Conservation (phyloP, 1,140 invertebrate genomes). For the Battus philenor region DNA sequence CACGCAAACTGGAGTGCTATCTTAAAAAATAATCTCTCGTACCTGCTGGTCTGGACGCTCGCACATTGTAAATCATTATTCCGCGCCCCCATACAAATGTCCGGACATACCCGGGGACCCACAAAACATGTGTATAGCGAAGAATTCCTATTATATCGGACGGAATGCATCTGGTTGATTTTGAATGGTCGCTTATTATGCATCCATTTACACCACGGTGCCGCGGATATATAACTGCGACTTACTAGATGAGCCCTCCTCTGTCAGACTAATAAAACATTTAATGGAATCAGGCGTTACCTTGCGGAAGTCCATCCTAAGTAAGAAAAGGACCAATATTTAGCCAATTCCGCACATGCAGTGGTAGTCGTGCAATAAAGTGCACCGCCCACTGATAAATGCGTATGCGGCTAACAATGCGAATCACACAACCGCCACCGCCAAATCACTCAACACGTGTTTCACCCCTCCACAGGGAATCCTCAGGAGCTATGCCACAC, state of each 20-base stretch:
- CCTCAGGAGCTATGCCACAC: no score
- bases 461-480: no score
- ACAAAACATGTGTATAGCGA: conserved; percentile 43
- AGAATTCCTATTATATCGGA: conserved; percentile 46
- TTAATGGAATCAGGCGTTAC: no score
- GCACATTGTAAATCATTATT: conserved; percentile 55
- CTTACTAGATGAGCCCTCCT: conserved; percentile 15
- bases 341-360: no score
- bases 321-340: no score
- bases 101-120: conserved; percentile 30
- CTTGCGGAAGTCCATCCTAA: no score
- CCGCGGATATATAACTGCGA: conserved; percentile 8
- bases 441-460: no score
- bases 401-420: no score
- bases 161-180: conserved; percentile 47
- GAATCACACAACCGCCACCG: no score
- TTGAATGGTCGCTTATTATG: conserved; percentile 56
- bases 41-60: conserved; percentile 19
- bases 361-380: no score
- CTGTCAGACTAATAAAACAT: no score
- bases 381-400: no score
- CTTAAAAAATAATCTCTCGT: conserved; percentile 4
- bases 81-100: conserved; percentile 44
- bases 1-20: background rate
- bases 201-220: conserved; percentile 49